phyloP scores from a whole-genome alignment of 1,140 invertebrate genomes.

The Solen grandis region DNA sequence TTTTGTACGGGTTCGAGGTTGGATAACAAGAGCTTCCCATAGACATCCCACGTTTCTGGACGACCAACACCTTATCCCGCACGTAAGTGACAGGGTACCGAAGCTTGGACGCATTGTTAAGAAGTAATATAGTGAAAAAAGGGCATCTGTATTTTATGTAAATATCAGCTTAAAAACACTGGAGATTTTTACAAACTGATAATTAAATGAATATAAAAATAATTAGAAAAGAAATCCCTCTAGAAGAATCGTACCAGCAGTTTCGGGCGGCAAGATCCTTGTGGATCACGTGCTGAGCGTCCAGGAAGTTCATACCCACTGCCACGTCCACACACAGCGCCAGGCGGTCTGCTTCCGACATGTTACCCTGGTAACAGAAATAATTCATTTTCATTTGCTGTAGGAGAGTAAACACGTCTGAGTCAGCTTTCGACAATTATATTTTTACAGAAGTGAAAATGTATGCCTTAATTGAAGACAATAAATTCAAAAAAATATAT shows the following conservation, averaged over 20 bases:
- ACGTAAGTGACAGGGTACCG: too few species aligned
- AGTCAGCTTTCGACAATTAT: neutral
- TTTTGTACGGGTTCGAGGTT: neutral
- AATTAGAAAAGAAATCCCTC: too few species aligned
- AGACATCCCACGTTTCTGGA: too few species aligned
- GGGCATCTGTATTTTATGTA: too few species aligned
- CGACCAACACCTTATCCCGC: too few species aligned
- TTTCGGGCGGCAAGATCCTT: slow-evolving; percentile 97
- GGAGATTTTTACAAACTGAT: too few species aligned
- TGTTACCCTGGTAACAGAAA: neutral
- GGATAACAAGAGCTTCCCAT: neutral
- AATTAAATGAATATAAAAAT: too few species aligned
- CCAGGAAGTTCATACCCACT: slow-evolving; percentile 96
- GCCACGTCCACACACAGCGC: slow-evolving; percentile 90
- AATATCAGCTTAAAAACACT: too few species aligned
- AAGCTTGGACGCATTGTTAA: too few species aligned
- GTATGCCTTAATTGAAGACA: neutral
- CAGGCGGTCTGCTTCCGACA: neutral
- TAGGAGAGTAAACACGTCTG: neutral
- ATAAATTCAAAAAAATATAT: neutral
- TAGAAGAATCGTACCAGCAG: slow-evolving; percentile 80
- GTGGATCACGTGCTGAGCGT: slow-evolving; percentile 96
- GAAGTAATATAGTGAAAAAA: too few species aligned
- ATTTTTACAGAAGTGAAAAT: neutral
- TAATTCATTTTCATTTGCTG: neutral